These are phyloP conservation scores for Ormyrus thymus DNA, from an alignment of 2,888 invertebrate species.

Conservation along the genomic window DNA sequence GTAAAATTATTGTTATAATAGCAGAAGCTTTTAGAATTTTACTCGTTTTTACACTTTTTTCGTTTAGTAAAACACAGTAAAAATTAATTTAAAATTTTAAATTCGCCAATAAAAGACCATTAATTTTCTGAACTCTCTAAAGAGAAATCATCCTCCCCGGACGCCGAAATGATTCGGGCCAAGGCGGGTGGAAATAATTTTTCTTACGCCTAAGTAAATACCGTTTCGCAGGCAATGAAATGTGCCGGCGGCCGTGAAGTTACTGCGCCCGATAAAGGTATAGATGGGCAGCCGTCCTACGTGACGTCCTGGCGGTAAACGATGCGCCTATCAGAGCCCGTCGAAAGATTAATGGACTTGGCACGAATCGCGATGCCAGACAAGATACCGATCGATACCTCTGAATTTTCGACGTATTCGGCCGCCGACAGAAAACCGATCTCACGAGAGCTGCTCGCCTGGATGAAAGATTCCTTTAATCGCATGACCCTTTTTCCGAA, in stretches of 20 bases:
- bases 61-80: too few relatives aligned
- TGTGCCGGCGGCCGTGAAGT: neutral
- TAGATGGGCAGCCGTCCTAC: conserved; percentile 21
- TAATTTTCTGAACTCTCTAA: too few relatives aligned
- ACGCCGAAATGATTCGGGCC: too few relatives aligned
- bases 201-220: conserved; percentile 15
- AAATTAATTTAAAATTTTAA: too few relatives aligned
- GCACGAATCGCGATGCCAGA: conserved; percentile 44
- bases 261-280: neutral
- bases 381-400: conserved; percentile 43
- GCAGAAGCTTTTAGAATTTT: too few relatives aligned
- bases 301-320: conserved; percentile 41
- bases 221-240: conserved; percentile 17
- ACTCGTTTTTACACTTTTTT: too few relatives aligned
- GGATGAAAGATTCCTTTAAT: conserved; percentile 28
- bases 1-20: too few relatives aligned
- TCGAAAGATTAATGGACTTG: conserved; percentile 51
- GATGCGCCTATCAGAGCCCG: conserved; percentile 44
- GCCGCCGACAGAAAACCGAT: conserved; percentile 37
- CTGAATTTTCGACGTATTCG: conserved; percentile 42
- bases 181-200: conserved; percentile 12
- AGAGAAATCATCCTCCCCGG: too few relatives aligned
- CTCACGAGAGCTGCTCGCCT: conserved; percentile 7
- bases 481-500: neutral
- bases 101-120: too few relatives aligned